phyloP scores from a whole-genome alignment of 1,140 invertebrate genomes.

The Pantala flavescens region DNA sequence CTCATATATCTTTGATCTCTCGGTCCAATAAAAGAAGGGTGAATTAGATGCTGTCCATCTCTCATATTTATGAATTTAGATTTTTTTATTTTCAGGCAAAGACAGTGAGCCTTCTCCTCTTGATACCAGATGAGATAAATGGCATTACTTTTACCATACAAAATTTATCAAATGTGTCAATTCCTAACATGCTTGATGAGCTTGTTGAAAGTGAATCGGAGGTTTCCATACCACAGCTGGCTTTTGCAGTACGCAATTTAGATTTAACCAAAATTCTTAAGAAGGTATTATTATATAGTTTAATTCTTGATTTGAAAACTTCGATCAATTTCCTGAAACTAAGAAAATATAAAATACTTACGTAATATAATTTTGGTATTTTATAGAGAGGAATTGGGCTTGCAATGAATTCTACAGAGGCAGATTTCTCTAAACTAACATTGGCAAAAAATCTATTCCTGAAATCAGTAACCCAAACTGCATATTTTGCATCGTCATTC shows the following conservation, averaged over 20 bases:
- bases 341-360: no score
- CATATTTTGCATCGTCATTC: constrained; percentile 31
- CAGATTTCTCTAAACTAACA: constrained; percentile 6
- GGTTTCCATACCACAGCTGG: constrained; percentile 29
- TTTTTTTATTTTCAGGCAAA: constrained; percentile 24
- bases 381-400: constrained; percentile 19
- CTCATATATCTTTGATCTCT: no score
- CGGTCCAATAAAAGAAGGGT: neutral
- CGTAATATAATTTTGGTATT: constrained; percentile 1
- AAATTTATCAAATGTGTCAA: constrained; percentile 25
- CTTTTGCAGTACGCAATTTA: constrained; percentile 25
- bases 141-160: constrained; percentile 24
- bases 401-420: constrained; percentile 7
- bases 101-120: constrained; percentile 25
- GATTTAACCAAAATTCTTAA: constrained; percentile 27
- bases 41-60: neutral
- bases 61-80: constrained; percentile 3
- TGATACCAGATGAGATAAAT: constrained; percentile 27
- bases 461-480: constrained; percentile 28
- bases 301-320: no score
- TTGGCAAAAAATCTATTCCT: constrained; percentile 15
- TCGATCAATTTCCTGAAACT: no score
- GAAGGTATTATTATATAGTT: constrained; percentile 16
- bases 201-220: constrained; percentile 25
- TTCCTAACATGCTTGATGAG: constrained; percentile 22